Conservation (phyloP, 2,797 vertebrate species). For the Xenentodon cancila region DNA sequence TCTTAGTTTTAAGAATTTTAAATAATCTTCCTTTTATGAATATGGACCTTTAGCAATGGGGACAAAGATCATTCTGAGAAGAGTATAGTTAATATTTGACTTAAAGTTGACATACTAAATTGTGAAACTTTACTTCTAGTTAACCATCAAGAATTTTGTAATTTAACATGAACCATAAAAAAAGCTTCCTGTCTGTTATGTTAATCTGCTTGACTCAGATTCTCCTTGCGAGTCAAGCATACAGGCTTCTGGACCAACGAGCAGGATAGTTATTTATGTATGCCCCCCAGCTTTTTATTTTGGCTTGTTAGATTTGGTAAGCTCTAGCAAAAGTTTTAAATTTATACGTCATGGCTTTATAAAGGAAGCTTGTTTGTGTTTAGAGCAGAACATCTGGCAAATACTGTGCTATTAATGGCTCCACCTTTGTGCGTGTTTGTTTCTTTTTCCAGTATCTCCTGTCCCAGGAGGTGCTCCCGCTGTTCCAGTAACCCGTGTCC, state of each 20-base stretch:
- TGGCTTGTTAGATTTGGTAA: neutral
- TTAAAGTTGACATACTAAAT: neutral
- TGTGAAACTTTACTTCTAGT: slow-evolving; percentile 1
- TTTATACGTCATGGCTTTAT: slow-evolving; percentile 20
- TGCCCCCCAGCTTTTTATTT: neutral
- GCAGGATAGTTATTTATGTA: slow-evolving; percentile 37
- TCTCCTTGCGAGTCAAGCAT: neutral
- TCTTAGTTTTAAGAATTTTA: too few relatives aligned
- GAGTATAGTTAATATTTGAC: slow-evolving; percentile 9
- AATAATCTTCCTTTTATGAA: too few relatives aligned
- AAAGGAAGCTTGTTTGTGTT: slow-evolving; percentile 4
- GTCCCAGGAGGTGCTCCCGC: slow-evolving; percentile 87
- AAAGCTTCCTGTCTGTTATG: neutral
- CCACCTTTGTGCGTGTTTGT: slow-evolving; percentile 29
- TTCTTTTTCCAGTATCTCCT: slow-evolving; percentile 66
- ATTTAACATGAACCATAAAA: neutral
- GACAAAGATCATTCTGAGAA: neutral
- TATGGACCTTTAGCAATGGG: neutral
- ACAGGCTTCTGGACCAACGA: neutral
- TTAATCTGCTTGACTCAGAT: neutral
- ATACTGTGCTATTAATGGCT: slow-evolving; percentile 35
- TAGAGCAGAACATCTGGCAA: slow-evolving; percentile 13
- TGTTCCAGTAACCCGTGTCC: slow-evolving; percentile 99
- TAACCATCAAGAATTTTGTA: neutral
- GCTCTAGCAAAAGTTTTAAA: slow-evolving; percentile 43